These are phyloP conservation scores for Lasius platythorax DNA, from an alignment of 2,888 invertebrate genomes.

Conservation along the genomic window DNA sequence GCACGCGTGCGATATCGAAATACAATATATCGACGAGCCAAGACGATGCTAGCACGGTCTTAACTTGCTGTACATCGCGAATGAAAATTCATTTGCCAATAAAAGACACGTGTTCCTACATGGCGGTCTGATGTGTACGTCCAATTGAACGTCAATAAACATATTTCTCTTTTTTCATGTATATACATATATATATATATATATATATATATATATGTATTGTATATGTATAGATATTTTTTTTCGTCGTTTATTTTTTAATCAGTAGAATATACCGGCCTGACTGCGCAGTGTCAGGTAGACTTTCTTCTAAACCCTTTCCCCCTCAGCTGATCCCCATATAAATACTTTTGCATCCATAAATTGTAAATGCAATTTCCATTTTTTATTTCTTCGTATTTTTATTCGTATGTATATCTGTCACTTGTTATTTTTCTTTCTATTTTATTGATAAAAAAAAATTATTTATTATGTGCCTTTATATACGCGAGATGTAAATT, in stretches of 20 bases:
- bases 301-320: background rate
- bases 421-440: background rate
- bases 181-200: no score
- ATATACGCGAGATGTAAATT: background rate
- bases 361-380: background rate
- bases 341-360: background rate
- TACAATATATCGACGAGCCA: slow-evolving; percentile 2
- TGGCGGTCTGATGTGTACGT: slow-evolving; percentile 15
- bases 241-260: slow-evolving; percentile 32
- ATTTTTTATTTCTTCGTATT: background rate
- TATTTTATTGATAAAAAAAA: background rate
- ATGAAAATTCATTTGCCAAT: slow-evolving; percentile 47
- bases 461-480: background rate
- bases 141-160: slow-evolving; percentile 32
- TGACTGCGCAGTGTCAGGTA: background rate
- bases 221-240: background rate
- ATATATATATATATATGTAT: background rate
- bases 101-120: slow-evolving; percentile 45
- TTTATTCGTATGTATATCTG: background rate
- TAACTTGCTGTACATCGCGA: slow-evolving; percentile 38
- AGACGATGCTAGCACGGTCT: background rate
- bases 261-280: background rate
- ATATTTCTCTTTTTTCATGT: background rate
- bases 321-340: background rate
- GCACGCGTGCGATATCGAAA: slow-evolving; percentile 65